Conservation (phyloP, 2,888 invertebrate species). For the Lasioglossum lativentre region DNA sequence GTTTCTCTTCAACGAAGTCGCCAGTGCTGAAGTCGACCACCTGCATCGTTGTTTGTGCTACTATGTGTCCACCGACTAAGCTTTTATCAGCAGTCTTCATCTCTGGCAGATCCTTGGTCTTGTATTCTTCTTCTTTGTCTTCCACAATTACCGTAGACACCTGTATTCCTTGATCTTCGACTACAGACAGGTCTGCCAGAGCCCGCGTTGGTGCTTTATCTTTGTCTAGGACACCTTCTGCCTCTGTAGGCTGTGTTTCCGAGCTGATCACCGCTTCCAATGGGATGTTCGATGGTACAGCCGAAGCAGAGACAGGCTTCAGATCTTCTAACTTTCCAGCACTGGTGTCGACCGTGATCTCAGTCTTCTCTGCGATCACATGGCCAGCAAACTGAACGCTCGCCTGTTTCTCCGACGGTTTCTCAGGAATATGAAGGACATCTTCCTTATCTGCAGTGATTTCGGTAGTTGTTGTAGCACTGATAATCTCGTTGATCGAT, state of each 20-base stretch:
- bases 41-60: slow-evolving; percentile 81
- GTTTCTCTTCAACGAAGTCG: slow-evolving; percentile 75
- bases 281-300: slow-evolving; percentile 86
- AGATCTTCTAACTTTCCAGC: slow-evolving; percentile 79
- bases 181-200: slow-evolving; percentile 75
- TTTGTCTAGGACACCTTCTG: slow-evolving; percentile 84
- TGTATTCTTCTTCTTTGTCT: slow-evolving; percentile 85
- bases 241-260: slow-evolving; percentile 87
- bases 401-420: slow-evolving; percentile 84
- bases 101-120: slow-evolving; percentile 82
- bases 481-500: slow-evolving; percentile 78
- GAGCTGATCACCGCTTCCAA: slow-evolving; percentile 86
- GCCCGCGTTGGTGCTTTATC: slow-evolving; percentile 83
- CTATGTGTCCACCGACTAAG: slow-evolving; percentile 73
- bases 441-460: slow-evolving; percentile 86
- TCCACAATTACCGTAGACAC: slow-evolving; percentile 81
- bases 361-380: slow-evolving; percentile 86
- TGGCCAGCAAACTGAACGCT: slow-evolving; percentile 84
- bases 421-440: slow-evolving; percentile 81
- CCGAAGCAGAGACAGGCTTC: slow-evolving; percentile 82
- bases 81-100: slow-evolving; percentile 74
- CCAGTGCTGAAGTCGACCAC: slow-evolving; percentile 81
- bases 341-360: slow-evolving; percentile 85
- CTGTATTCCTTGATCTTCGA: slow-evolving; percentile 79
- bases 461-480: slow-evolving; percentile 86